Base-by-base conservation (phyloP, 2,888 invertebrate genomes). In the Caenorhabditis zanzibari region DNA sequence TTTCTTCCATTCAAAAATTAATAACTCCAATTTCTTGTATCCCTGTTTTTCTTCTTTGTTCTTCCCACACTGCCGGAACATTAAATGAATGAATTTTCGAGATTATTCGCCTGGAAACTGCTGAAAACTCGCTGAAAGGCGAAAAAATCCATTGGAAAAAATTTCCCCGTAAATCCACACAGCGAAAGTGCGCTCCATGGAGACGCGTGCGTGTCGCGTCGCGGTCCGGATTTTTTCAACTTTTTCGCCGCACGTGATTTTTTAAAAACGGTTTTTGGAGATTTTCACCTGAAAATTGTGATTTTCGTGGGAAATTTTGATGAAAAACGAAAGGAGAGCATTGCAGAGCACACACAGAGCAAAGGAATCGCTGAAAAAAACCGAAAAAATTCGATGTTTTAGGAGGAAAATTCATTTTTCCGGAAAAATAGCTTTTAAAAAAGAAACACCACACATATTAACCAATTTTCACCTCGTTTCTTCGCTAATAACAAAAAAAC, bases 181-280 rank as follows among this genome's bases (percentile, higher is more conserved):
- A 58, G 19, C 24, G 72, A 56, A 75, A 71, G 41, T 41, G 58
- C 64, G 82, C 82, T 49, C 82, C 28, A 58, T 1, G 41, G 82
- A 58, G 9, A 68, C 38, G 75, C 81, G 54, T 54, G 69, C 71
- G 71, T 69, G 49, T 7, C 12, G 76, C 72, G 82, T 52, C 44
- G 82, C 82, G 75, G 35, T n/a, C 5, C 5, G 38, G 32, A 16
- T 22, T 71, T 79, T 72, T 9, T 24, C 9, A n/a, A 38, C 54
- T 52, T 38, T 38, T 47, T 32, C 52, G 58, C 32, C 10, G 35
- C 35, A 38, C 68, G 59, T 76, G 68, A 68, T 68, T 68, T 68
- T 19, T 64, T 80, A 58, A 16, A 14, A n/a, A 16, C 26, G 68
- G 5, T 66, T 66, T 49, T 54, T 14, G 10, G 26, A 4, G 14